A percentile compares a stretch with the other conserved stretches of the same genome.
Evolutionary conservation across 2,797 vertebrate species (phyloP).

Genomic region (Pelochelys cantorii): DNA sequence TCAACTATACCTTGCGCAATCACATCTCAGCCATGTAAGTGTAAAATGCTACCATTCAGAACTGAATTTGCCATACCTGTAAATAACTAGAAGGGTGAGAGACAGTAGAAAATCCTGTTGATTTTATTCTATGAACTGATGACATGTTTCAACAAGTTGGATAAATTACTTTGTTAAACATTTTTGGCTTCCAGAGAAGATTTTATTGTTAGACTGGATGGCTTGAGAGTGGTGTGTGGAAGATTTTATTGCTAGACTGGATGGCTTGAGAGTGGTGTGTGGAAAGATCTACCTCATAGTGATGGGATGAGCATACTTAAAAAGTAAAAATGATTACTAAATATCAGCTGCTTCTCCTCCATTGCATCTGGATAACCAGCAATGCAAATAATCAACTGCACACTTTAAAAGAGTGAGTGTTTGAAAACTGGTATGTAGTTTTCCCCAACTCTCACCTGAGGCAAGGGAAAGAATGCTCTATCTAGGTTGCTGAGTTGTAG

Average conservation of each 20-base stretch:
- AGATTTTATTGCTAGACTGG: neutral
- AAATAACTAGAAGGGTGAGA: neutral
- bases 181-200: neutral
- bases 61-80: neutral
- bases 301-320: neutral
- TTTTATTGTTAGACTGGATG: neutral
- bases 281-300: neutral
- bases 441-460: neutral
- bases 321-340: neutral
- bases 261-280: neutral
- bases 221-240: neutral
- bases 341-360: neutral
- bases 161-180: neutral
- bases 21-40: neutral
- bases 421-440: neutral
- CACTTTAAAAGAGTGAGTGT: neutral
- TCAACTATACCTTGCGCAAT: neutral
- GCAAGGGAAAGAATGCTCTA: neutral
- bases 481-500: neutral
- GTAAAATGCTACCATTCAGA: neutral
- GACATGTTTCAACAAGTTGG: neutral
- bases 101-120: neutral
- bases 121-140: neutral
- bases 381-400: accelerated
- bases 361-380: neutral